A percentile compares a stretch with the other conserved stretches of the same genome.
phyloP scores from a whole-genome alignment of 2,797 vertebrate genomes.

The Galago senegalensis region DNA sequence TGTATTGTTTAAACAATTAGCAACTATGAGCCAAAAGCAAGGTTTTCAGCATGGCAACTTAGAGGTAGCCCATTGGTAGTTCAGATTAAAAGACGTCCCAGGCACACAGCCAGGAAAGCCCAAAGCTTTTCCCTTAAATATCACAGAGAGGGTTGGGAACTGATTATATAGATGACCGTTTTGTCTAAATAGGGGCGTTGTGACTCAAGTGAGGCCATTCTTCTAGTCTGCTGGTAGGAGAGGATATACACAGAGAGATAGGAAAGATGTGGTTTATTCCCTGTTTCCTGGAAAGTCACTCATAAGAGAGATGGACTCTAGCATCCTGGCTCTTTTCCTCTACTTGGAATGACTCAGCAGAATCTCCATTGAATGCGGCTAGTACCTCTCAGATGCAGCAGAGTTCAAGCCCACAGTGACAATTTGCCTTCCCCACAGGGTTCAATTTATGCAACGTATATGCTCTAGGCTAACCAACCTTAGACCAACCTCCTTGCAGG shows the following conservation, averaged over 20 bases:
- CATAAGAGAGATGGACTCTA: background rate
- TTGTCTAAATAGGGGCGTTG: background rate
- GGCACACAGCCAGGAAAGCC: fast-evolving
- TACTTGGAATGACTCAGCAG: background rate
- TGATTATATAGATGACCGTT: background rate
- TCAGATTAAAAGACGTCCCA: background rate
- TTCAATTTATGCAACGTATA: background rate
- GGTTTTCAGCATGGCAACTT: conserved; percentile 8
- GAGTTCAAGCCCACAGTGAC: background rate
- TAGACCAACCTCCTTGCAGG: background rate
- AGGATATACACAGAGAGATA: background rate
- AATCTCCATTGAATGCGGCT: background rate
- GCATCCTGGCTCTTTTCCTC: background rate
- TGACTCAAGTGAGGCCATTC: background rate
- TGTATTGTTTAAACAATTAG: background rate
- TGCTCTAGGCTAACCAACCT: conserved; percentile 54
- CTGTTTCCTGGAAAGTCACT: background rate
- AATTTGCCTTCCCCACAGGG: background rate
- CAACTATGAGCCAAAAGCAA: background rate
- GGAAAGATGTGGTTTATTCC: background rate
- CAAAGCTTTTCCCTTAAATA: background rate
- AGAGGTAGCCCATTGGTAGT: background rate
- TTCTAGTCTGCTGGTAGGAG: background rate
- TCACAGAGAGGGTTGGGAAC: background rate
- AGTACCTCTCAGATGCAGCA: background rate